These are phyloP conservation scores for Gobiocypris rarus DNA, from an alignment of 2,113 vertebrate genomes.

Conservation along the genomic window DNA sequence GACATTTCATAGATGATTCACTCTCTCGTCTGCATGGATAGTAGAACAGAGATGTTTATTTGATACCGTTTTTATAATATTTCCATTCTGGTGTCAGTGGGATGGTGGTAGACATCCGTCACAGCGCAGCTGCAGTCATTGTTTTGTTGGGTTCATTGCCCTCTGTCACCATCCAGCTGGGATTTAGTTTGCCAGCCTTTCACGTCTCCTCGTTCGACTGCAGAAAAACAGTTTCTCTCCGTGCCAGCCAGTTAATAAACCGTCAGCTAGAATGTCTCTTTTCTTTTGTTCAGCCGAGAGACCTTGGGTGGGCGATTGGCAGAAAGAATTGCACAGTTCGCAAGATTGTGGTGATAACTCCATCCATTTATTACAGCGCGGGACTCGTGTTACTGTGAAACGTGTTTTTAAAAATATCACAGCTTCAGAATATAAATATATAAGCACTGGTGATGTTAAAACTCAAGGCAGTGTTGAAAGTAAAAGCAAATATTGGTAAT, in stretches of 20 bases:
- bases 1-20: neutral
- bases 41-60: neutral
- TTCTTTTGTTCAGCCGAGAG: conserved; percentile 21
- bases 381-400: neutral
- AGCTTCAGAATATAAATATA: neutral
- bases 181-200: conserved; percentile 29
- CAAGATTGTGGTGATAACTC: conserved; percentile 23
- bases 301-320: conserved; percentile 24
- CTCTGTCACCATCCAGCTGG: conserved; percentile 28
- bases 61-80: conserved; percentile 2
- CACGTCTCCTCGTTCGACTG: neutral
- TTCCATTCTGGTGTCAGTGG: conserved; percentile 13
- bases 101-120: conserved; percentile 15
- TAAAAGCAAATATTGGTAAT: neutral
- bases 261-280: conserved; percentile 21
- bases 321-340: conserved; percentile 15
- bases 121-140: neutral
- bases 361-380: neutral
- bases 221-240: conserved; percentile 10
- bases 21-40: neutral
- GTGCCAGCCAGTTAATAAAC: conserved; percentile 19
- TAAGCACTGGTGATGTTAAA: neutral
- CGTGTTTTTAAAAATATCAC: conserved; percentile 3
- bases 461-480: neutral
- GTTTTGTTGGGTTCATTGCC: conserved; percentile 28